Percentiles rank a stretch among this genome's conserved stretches.
Conservation (phyloP, 2,797 vertebrate genomes). For the Nannoperca australis region DNA sequence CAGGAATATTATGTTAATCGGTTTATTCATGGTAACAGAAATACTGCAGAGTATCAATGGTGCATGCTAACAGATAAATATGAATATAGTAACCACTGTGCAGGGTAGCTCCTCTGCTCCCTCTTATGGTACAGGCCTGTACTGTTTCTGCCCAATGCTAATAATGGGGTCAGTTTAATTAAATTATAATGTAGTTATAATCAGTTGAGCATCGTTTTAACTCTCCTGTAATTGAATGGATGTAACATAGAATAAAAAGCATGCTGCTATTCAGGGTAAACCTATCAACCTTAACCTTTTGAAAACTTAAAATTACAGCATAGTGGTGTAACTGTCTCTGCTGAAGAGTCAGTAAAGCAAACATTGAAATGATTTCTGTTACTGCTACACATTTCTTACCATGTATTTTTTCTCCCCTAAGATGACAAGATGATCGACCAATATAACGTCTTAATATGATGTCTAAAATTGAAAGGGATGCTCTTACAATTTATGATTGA, state of each 20-base stretch:
- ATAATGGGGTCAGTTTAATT: slow-evolving; percentile 31
- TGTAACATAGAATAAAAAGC: neutral
- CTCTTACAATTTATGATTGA: neutral
- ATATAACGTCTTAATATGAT: neutral
- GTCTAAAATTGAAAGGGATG: neutral
- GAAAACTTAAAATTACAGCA: neutral
- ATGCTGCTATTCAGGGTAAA: neutral
- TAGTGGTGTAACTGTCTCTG: neutral
- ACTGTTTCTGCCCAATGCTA: slow-evolving; percentile 36
- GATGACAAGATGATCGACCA: neutral
- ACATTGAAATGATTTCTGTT: neutral
- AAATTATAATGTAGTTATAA: slow-evolving; percentile 15
- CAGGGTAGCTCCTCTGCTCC: slow-evolving; percentile 51
- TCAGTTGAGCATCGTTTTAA: slow-evolving; percentile 6
- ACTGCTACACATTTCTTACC: neutral
- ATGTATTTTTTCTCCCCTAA: neutral
- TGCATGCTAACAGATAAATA: slow-evolving; percentile 37
- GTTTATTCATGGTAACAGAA: slow-evolving; percentile 51
- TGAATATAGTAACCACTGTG: slow-evolving; percentile 7
- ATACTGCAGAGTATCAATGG: slow-evolving; percentile 48
- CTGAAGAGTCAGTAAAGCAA: neutral
- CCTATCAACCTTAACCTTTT: neutral
- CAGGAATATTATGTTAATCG: slow-evolving; percentile 28
- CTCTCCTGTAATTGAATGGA: neutral
- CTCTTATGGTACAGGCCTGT: slow-evolving; percentile 54